A percentile compares a stretch with the other conserved stretches of the same genome.
Conservation (phyloP, 2,797 vertebrate genomes). For the Lateolabrax maculatus region DNA sequence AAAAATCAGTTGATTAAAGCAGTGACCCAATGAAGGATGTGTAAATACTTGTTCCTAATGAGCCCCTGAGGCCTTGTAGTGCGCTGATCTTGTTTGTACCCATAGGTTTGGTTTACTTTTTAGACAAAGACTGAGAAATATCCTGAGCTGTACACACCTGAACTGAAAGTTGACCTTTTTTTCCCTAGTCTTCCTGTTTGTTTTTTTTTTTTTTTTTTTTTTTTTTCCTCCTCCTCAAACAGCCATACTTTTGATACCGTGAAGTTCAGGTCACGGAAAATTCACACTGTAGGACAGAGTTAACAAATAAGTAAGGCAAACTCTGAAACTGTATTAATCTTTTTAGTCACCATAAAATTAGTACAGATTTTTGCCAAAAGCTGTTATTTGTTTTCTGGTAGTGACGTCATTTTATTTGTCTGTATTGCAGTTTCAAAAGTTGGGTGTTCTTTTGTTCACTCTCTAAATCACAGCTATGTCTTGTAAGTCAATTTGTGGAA, state of each 20-base stretch:
- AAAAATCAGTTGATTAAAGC: slow-evolving; percentile 23
- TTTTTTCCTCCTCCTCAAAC: no score
- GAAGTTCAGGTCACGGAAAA: slow-evolving; percentile 30
- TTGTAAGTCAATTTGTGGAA: slow-evolving; percentile 14
- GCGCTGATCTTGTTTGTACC: slow-evolving; percentile 48
- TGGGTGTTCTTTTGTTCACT: slow-evolving; percentile 18
- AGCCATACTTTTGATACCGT: slow-evolving; percentile 37
- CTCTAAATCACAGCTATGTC: background rate
- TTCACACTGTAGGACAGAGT: slow-evolving; percentile 7
- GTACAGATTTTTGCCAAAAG: slow-evolving; percentile 35
- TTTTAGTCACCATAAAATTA: background rate
- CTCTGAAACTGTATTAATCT: slow-evolving; percentile 32
- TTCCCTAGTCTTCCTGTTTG: slow-evolving; percentile 61
- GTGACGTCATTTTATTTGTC: slow-evolving; percentile 24
- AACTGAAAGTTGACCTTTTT: slow-evolving; percentile 40
- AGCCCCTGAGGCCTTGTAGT: slow-evolving; percentile 62
- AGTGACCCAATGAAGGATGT: slow-evolving; percentile 58
- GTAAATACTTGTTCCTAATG: slow-evolving; percentile 69
- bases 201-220: slow-evolving; percentile 9
- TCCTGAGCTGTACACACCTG: slow-evolving; percentile 45
- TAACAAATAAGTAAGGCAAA: slow-evolving; percentile 24
- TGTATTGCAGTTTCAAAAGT: slow-evolving; percentile 30
- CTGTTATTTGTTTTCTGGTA: slow-evolving; percentile 38
- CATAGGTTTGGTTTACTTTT: slow-evolving; percentile 35
- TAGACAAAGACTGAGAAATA: slow-evolving; percentile 11